Percentiles rank a stretch among this genome's conserved stretches.
Conservation (phyloP, 2,888 invertebrate genomes). For the Drosophila cracens region DNA sequence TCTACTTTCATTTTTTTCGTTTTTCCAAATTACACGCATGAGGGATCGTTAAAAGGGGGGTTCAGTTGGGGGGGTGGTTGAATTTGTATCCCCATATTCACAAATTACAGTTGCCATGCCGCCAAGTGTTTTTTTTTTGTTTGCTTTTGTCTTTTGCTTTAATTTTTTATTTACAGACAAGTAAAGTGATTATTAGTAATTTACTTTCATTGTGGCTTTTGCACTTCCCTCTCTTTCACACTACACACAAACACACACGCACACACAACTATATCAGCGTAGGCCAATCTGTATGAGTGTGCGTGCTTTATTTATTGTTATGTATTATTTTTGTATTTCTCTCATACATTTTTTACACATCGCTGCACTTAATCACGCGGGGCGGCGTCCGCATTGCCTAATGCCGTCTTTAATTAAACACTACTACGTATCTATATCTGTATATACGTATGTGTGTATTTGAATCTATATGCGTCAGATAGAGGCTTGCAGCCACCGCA, state of each 20-base stretch:
- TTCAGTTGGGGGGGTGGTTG: background rate
- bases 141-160: slow-evolving; percentile 18
- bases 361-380: slow-evolving; percentile 74
- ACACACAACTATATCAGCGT: slow-evolving; percentile 4
- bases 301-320: slow-evolving; percentile 36
- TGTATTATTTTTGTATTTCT: slow-evolving; percentile 46
- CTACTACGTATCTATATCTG: slow-evolving; percentile 12
- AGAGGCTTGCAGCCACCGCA: slow-evolving; percentile 12
- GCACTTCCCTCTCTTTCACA: slow-evolving; percentile 9
- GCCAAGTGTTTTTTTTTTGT: slow-evolving; percentile 2
- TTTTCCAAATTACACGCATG: slow-evolving; percentile 47
- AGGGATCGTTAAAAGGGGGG: background rate
- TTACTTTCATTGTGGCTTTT: slow-evolving; percentile 67
- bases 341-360: slow-evolving; percentile 65
- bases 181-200: slow-evolving; percentile 76
- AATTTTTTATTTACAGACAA: slow-evolving; percentile 70
- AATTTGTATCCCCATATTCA: background rate
- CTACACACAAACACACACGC: slow-evolving; percentile 27
- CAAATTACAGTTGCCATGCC: slow-evolving; percentile 48
- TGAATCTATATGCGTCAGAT: slow-evolving; percentile 18
- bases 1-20: slow-evolving; percentile 68
- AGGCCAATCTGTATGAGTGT: slow-evolving; percentile 1
- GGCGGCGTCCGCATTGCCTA: slow-evolving; percentile 53
- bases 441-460: slow-evolving; percentile 12
- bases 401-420: slow-evolving; percentile 52